A percentile compares a stretch with the other conserved stretches of the same genome.
Evolutionary conservation across 2,797 vertebrate genomes (phyloP).

Genomic region (Leucoraja ocellata): DNA sequence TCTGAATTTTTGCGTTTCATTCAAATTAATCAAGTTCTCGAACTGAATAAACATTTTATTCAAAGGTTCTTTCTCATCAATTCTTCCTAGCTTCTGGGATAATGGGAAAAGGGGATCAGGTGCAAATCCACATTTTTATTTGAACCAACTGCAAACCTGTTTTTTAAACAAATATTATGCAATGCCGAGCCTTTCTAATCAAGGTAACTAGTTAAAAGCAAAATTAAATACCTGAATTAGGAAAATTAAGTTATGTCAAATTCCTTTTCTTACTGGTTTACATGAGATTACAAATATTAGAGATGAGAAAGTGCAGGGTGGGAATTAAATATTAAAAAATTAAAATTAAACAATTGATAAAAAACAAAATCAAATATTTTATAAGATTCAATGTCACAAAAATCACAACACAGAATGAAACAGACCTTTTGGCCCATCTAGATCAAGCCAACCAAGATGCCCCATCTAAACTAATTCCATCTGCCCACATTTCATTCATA

Average conservation of each 20-base stretch:
- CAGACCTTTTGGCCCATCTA: no score
- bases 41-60: slow-evolving; percentile 3
- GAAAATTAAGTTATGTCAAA: not conserved
- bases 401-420: no score
- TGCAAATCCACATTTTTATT: not conserved
- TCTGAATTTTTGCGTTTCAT: not conserved
- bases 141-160: not conserved
- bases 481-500: no score
- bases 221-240: not conserved
- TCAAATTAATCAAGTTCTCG: not conserved
- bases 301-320: not conserved
- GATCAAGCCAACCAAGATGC: no score
- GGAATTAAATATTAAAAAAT: not conserved
- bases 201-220: not conserved
- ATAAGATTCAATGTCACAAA: not conserved
- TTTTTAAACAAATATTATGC: not conserved
- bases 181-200: not conserved
- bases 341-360: not conserved
- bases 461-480: no score
- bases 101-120: not conserved
- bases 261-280: not conserved
- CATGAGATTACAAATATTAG: not conserved
- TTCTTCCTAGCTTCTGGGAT: not conserved
- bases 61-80: not conserved
- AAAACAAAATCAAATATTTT: not conserved